Evolutionary conservation across 1,140 invertebrate species (phyloP), one percentile per base, ranked within the genome.

Genomic region (Hydropsyche tenuis): DNA sequence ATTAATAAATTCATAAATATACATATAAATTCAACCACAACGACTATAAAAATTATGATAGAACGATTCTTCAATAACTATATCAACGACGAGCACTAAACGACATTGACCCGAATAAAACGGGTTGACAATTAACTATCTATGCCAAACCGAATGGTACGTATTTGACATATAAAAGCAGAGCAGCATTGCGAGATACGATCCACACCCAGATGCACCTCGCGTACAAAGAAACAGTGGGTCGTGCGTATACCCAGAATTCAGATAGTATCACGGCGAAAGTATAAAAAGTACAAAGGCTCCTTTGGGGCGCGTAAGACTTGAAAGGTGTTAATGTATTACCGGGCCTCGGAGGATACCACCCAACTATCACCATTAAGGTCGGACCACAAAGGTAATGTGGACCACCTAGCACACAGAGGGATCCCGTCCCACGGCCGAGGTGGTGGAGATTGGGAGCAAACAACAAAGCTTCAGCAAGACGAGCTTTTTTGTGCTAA

Each of bases 321-420:
- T 45, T 74, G 75, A 74, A 72, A 77, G 76, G 76, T 77, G 76
- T 75, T 77, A 77, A 77, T 77, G 76, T 77, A 77, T 77, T 77
- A 73, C 76, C 65, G 72, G 20, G 56, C 11, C 46, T 56, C 45
- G n/a, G 65, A 62, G 70, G 70, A 72, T 37, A 18, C 56, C 56
- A 72, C 71, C 68, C 72, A 66, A 76, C 75, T 76, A 73, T 76
- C 71, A 45, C 75, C 72, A 76, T 74, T 74, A 76, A 71, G 45
- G 63, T 27, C 27, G 56, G 22, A 4, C 25, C 72, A 74, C 75
- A 76, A 76, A 76, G 72, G 75, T 73, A 74, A 76, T 74, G 69
- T 27, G 43, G 60, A 48, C 68, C 27, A 53, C 23, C 16, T 48
- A 6, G 65, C 6, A 27, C 9, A 12, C 37, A 11, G 64, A 46